A percentile compares a stretch with the other conserved stretches of the same genome.
These are phyloP conservation scores for Clarias gariepinus DNA, from an alignment of 2,113 vertebrate genomes.

Conservation along the genomic window DNA sequence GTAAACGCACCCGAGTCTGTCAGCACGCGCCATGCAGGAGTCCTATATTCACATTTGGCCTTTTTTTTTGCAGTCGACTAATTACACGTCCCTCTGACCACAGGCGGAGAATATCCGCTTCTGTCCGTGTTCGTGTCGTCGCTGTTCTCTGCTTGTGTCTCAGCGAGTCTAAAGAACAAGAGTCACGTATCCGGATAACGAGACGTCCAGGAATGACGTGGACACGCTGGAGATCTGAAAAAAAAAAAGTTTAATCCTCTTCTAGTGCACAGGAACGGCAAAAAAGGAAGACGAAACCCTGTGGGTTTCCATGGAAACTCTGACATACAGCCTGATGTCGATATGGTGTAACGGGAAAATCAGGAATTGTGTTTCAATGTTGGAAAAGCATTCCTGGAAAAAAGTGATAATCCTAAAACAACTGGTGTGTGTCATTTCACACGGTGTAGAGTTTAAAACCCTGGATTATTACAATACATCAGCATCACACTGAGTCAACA, in stretches of 20 bases:
- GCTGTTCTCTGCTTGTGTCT: not conserved
- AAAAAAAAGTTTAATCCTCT: too few relatives aligned
- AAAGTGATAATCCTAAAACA: constrained; percentile 4
- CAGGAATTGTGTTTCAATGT: not conserved
- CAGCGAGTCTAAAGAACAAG: not conserved
- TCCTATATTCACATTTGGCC: not conserved
- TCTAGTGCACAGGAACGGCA: too few relatives aligned
- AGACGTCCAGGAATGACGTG: not conserved
- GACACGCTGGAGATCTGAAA: not conserved
- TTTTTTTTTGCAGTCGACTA: not conserved
- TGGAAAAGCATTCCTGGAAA: not conserved
- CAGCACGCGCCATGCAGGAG: not conserved
- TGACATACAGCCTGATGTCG: not conserved
- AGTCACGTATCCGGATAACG: too few relatives aligned
- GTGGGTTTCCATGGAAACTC: constrained; percentile 30
- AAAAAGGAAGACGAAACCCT: not conserved
- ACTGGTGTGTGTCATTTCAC: not conserved
- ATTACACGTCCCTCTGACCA: not conserved
- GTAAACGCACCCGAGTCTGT: not conserved
- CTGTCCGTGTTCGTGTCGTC: not conserved
- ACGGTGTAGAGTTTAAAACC: not conserved
- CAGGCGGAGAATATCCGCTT: not conserved
- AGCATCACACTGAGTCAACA: not conserved
- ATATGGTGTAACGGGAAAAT: constrained; percentile 5
- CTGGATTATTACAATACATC: not conserved